Evolutionary conservation across 2,113 vertebrate species (phyloP).

Genomic region (Ciconia stormi): DNA sequence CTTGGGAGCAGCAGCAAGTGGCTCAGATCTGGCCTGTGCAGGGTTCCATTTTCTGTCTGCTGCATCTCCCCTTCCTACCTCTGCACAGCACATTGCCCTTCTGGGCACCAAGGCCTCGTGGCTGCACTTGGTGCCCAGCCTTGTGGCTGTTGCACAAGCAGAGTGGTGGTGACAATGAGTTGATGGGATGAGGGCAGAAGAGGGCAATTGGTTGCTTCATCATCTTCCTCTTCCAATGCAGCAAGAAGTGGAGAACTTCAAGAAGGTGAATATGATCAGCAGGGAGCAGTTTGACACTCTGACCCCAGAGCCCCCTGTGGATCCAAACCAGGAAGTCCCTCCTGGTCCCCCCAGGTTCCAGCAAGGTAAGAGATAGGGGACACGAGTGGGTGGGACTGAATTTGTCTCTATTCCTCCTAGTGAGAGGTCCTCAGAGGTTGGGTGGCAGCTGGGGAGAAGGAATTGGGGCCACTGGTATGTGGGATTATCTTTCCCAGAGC

Average conservation of each 20-base stretch:
- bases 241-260: constrained; percentile 99
- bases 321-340: constrained; percentile 97
- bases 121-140: fast-evolving
- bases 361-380: constrained; percentile 80
- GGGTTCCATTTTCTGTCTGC: not conserved
- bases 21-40: not conserved
- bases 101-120: not conserved
- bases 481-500: not conserved
- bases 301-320: constrained; percentile 95
- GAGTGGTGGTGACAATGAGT: not conserved
- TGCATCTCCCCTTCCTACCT: not conserved
- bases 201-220: not conserved
- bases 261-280: constrained; percentile 98
- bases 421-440: not conserved
- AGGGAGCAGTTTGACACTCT: constrained; percentile 94
- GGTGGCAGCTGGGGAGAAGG: not conserved
- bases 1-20: not conserved
- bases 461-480: not conserved
- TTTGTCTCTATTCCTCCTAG: not conserved
- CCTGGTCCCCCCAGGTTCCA: constrained; percentile 92
- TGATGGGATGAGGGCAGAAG: not conserved
- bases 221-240: constrained; percentile 60
- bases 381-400: not conserved
- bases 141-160: not conserved
- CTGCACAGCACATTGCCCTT: fast-evolving